Percentiles rank a stretch among this genome's conserved stretches.
Evolutionary conservation across 2,888 invertebrate species (phyloP).

Genomic region (Apamea anceps): DNA sequence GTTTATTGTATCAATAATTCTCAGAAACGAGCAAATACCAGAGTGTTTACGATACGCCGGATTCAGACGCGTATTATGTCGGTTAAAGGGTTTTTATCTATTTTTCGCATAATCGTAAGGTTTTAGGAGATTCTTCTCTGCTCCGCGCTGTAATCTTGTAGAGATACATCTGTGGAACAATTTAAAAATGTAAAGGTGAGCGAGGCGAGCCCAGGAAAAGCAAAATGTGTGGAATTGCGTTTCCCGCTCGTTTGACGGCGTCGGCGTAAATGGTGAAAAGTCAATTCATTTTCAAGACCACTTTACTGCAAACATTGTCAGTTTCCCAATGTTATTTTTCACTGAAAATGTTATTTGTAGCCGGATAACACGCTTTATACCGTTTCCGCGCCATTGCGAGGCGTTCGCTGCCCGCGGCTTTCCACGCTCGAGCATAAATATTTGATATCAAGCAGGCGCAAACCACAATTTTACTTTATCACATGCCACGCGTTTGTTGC

Average conservation of each 20-base stretch:
- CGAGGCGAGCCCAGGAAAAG: slow-evolving; percentile 38
- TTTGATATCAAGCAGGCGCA: slow-evolving; percentile 78
- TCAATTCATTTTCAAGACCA: slow-evolving; percentile 58
- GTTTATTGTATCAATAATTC: slow-evolving; percentile 69
- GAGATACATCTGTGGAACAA: slow-evolving; percentile 35
- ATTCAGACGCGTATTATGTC: slow-evolving; percentile 64
- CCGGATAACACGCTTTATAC: slow-evolving; percentile 76
- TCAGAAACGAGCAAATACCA: slow-evolving; percentile 65
- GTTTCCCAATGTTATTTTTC: slow-evolving; percentile 72
- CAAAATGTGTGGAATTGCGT: slow-evolving; percentile 44
- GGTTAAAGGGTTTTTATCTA: slow-evolving; percentile 68
- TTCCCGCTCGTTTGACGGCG: slow-evolving; percentile 41
- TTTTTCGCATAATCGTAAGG: slow-evolving; percentile 67
- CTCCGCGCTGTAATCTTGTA: slow-evolving; percentile 41
- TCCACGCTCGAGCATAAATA: slow-evolving; percentile 77
- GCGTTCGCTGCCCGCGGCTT: slow-evolving; percentile 70
- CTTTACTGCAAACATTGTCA: slow-evolving; percentile 62
- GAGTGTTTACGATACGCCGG: slow-evolving; percentile 70
- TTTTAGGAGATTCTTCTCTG: slow-evolving; percentile 42
- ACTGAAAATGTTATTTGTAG: slow-evolving; percentile 77
- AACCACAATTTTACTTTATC: slow-evolving; percentile 78
- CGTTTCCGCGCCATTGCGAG: slow-evolving; percentile 73
- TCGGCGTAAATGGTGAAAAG: slow-evolving; percentile 52
- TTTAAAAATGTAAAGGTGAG: slow-evolving; percentile 48
- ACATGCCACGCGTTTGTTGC: slow-evolving; percentile 65